phyloP scores from a whole-genome alignment of 1,140 invertebrate species.

The Polypedilum vanderplanki region DNA sequence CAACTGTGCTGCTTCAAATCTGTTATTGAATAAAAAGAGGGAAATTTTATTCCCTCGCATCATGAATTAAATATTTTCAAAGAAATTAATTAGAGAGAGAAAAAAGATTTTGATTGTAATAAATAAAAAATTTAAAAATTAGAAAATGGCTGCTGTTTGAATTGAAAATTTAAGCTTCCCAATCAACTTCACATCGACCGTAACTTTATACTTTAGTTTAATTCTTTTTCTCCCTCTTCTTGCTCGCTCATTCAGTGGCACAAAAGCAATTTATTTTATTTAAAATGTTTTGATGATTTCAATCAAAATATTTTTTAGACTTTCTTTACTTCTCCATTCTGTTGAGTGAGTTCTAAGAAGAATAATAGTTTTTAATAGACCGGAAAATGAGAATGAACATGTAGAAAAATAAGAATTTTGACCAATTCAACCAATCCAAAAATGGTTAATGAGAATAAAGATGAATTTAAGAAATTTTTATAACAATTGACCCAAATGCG shows the following conservation, averaged over 20 bases:
- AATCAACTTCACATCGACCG: conserved; percentile 10
- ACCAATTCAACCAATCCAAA: too few relatives aligned
- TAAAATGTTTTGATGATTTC: neutral
- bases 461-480: too few relatives aligned
- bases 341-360: neutral
- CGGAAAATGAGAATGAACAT: too few relatives aligned
- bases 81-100: neutral
- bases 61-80: neutral
- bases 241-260: neutral
- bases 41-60: neutral
- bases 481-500: too few relatives aligned
- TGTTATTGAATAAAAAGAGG: neutral
- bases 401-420: too few relatives aligned
- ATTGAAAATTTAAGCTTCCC: conserved; percentile 1
- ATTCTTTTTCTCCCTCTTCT: neutral
- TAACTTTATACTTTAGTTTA: neutral
- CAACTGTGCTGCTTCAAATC: too few relatives aligned
- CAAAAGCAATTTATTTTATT: neutral
- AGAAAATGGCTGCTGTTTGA: conserved; percentile 2
- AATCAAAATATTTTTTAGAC: conserved; percentile 19
- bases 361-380: neutral
- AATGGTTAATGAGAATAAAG: too few relatives aligned
- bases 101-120: neutral
- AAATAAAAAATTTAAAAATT: conserved; percentile 16
- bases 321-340: neutral